Conservation (phyloP, 2,888 invertebrate genomes). For the Cephus pygmeus region DNA sequence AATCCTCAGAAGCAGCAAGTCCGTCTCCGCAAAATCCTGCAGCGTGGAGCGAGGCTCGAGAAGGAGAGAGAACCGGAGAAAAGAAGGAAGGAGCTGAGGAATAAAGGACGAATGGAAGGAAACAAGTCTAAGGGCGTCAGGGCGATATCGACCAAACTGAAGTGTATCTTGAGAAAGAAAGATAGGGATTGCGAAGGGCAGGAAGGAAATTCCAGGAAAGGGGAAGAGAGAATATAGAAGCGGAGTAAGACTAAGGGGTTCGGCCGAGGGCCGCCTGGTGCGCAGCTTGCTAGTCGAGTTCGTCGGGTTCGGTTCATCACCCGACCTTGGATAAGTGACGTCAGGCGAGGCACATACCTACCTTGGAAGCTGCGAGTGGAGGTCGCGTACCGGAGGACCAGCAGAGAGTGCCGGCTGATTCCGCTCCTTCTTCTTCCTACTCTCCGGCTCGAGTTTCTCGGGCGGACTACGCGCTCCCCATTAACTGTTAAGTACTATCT, state of each 20-base stretch:
- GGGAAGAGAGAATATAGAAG: constrained; percentile 16
- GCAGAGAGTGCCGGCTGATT: neutral
- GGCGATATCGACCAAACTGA: constrained; percentile 42
- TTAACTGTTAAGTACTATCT: neutral
- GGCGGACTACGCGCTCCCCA: neutral
- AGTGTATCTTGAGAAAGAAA: constrained; percentile 17
- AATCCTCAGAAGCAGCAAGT: neutral
- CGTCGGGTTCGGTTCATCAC: constrained; percentile 48
- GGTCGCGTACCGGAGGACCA: constrained; percentile 33
- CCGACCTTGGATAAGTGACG: constrained; percentile 60
- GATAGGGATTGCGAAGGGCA: neutral
- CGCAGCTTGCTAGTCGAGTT: neutral
- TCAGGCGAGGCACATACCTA: constrained; percentile 53
- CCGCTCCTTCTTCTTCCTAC: neutral
- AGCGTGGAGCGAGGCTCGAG: neutral
- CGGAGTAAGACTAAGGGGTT: constrained; percentile 14
- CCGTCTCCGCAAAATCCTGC: neutral
- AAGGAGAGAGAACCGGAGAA: neutral
- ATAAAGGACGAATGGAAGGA: neutral
- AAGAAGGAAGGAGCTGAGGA: neutral
- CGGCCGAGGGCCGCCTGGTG: neutral
- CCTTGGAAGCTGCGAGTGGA: constrained; percentile 49
- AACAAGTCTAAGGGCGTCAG: constrained; percentile 22
- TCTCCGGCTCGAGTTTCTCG: neutral
- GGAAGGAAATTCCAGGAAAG: neutral